Evolutionary conservation across 2,797 vertebrate species (phyloP), one percentile per base, ranked within the genome.

Genomic region (Oryzias dopingdopingensis): DNA sequence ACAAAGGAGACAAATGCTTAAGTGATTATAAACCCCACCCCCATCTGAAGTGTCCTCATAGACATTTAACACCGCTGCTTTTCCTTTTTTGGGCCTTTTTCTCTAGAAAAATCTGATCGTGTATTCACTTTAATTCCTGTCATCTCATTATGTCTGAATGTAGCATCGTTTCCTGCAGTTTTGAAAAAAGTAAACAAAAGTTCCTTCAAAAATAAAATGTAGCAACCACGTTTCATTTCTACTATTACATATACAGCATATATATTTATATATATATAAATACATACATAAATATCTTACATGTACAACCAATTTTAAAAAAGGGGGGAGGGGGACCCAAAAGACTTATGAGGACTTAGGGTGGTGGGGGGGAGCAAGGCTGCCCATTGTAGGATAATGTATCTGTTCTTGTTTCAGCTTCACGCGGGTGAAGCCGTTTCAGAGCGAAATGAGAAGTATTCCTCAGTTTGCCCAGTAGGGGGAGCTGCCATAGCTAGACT

Each of bases 231-330:
- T 92, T 91, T 92, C 81, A 92, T 88, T 88, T 91, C 88, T 88
- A 92, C 90, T 90, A 91, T 93, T 94, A 95, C 95, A 97, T 98
- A 98, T 92, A 93, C 90, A 93, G 90, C 97, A 96, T 97, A 97
- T 92, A 91, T 93, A 92, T 97, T 96, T 97, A 95, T 96, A 91
- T 93, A 91, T 93, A 91, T 93, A 92, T 92, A 98, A 94, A 96
- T 97, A 97, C 94, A 95, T 96, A 97, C 95, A 98, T 97, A 97
- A 95, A 98, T 98, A 99, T 95, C 94, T 95, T 97, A 97, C 96
- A 97, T 93, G 89, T 89, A 92, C 90, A 92, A 91, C 88, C 87
- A 88, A 93, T 89, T 91, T 88, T 70, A 90, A 92, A 81, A 69
- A 86, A 90, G 87, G 88, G 82, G 80, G 45, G 13, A 14, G 20